Percentiles rank a stretch among this genome's conserved stretches.
These are phyloP conservation scores for Orussus abietinus DNA, from an alignment of 1,140 invertebrate species.

Conservation along the genomic window DNA sequence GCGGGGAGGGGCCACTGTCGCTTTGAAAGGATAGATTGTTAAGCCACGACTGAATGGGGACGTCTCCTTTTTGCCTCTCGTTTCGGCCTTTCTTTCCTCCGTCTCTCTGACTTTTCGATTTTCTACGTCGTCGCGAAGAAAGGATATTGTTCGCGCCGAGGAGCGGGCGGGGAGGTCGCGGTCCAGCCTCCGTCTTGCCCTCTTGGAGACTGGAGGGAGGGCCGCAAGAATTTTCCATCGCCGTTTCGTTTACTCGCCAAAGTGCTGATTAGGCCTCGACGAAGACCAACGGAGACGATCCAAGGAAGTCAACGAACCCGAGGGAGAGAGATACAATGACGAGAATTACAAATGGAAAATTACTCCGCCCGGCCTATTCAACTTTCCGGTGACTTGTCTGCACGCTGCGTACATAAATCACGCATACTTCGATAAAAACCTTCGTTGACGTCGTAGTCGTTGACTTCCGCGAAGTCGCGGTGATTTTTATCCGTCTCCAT, in stretches of 20 bases:
- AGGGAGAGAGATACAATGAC: too few species aligned
- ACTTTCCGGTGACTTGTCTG: too few species aligned
- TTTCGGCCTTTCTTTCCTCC: constrained; percentile 31
- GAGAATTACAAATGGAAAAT: too few species aligned
- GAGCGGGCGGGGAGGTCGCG: neutral
- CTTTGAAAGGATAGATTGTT: constrained; percentile 43
- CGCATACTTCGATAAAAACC: too few species aligned
- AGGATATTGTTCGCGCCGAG: constrained; percentile 35
- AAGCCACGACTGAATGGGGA: constrained; percentile 37
- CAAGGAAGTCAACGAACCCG: too few species aligned
- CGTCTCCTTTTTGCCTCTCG: constrained; percentile 28
- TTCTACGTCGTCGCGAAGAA: constrained; percentile 39
- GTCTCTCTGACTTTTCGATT: constrained; percentile 37
- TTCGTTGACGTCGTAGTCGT: too few species aligned
- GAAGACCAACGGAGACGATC: constrained; percentile 22
- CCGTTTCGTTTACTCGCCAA: constrained; percentile 27
- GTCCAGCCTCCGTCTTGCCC: neutral
- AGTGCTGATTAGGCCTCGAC: constrained; percentile 46
- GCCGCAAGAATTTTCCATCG: constrained; percentile 41
- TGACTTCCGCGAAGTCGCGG: too few species aligned
- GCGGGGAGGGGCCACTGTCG: constrained; percentile 26
- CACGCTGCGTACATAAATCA: too few species aligned
- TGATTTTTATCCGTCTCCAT: too few species aligned
- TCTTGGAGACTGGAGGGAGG: constrained; percentile 1
- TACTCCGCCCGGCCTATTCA: too few species aligned